Evolutionary conservation across 1,140 invertebrate species (phyloP).

Genomic region (Eupeodes corollae): DNA sequence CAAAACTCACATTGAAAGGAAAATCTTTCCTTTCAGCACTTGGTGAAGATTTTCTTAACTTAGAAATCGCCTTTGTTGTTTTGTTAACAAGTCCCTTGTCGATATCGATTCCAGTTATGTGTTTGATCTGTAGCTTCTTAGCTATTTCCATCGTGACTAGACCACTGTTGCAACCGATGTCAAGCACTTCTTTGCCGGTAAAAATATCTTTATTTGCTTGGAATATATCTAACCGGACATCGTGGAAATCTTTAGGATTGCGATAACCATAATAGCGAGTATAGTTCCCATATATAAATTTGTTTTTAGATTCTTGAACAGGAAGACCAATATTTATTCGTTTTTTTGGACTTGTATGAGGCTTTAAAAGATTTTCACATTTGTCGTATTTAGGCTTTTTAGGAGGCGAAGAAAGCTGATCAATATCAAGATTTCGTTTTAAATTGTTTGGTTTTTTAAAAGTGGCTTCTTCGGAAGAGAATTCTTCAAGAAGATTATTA

Average conservation of each 20-base stretch:
- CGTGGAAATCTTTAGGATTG: constrained; percentile 65
- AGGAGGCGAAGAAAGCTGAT: too few species aligned
- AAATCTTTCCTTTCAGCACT: constrained; percentile 7
- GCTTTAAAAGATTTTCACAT: not conserved
- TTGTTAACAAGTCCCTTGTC: constrained; percentile 71
- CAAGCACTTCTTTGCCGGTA: constrained; percentile 76
- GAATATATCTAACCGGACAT: constrained; percentile 71
- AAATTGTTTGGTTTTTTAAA: too few species aligned
- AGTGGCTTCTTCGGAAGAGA: too few species aligned
- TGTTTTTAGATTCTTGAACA: constrained; percentile 8
- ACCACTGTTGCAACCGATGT: constrained; percentile 96
- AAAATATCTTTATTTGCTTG: constrained; percentile 68
- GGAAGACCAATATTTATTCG: constrained; percentile 2
- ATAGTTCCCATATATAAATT: constrained; percentile 32
- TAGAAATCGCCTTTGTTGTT: constrained; percentile 13
- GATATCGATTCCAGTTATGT: constrained; percentile 90
- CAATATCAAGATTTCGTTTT: too few species aligned
- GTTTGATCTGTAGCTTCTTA: constrained; percentile 64
- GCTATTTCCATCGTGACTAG: constrained; percentile 80
- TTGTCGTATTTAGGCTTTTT: too few species aligned
- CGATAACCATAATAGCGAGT: constrained; percentile 85
- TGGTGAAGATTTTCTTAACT: constrained; percentile 12
- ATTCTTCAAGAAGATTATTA: too few species aligned
- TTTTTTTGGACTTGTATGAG: constrained; percentile 10
- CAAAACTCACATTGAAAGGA: constrained; percentile 25